Evolutionary conservation across 35 echinoderm and acorn worm species (phyloP).

Genomic region (Amphiura filiformis): DNA sequence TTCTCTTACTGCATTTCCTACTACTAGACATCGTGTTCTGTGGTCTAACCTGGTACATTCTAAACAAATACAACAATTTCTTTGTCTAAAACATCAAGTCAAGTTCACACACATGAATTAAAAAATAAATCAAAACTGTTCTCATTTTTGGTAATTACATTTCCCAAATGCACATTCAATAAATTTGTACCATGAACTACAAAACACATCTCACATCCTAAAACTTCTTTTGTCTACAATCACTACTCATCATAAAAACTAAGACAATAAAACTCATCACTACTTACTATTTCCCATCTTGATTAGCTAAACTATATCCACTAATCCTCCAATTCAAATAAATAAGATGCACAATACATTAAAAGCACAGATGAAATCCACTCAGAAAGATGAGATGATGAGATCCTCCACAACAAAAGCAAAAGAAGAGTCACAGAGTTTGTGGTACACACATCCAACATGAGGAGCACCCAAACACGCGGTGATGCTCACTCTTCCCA

Average conservation of each 20-base stretch:
- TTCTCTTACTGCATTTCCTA: too few relatives aligned
- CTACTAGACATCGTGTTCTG: too few relatives aligned
- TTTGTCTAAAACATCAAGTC: too few relatives aligned
- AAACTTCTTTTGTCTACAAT: not conserved
- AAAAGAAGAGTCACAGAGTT: not conserved
- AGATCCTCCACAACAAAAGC: not conserved
- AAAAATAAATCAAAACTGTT: not conserved
- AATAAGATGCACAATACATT: not conserved
- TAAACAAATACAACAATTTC: too few relatives aligned
- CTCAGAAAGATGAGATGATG: not conserved
- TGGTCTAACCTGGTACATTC: too few relatives aligned
- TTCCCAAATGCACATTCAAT: too few relatives aligned
- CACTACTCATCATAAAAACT: not conserved
- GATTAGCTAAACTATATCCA: not conserved
- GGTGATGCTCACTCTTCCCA: not conserved
- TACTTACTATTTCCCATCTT: not conserved
- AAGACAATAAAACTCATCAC: not conserved
- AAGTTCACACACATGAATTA: not conserved
- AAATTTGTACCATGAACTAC: not conserved
- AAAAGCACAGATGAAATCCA: not conserved
- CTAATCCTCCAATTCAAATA: not conserved
- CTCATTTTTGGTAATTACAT: too few relatives aligned
- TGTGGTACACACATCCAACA: not conserved
- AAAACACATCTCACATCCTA: not conserved
- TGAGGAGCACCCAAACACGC: not conserved